Conservation (phyloP, 2,113 vertebrate species). For the Carollia perspicillata region DNA sequence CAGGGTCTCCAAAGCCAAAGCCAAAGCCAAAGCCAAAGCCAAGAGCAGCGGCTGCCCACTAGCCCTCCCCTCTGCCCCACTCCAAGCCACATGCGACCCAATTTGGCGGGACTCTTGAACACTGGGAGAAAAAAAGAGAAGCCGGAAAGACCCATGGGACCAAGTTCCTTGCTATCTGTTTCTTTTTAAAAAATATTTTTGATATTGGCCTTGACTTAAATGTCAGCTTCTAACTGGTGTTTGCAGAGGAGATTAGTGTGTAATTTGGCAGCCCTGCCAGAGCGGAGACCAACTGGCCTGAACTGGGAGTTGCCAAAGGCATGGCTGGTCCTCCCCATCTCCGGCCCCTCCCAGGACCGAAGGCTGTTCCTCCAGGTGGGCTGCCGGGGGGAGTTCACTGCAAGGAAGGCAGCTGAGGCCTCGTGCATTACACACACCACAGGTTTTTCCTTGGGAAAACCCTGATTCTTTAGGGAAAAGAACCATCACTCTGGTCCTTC, state of each 20-base stretch:
- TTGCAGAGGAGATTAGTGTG: not conserved
- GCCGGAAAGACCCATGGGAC: not conserved
- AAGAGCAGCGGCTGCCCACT: no score
- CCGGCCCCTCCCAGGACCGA: not conserved
- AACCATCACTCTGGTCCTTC: not conserved
- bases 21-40: accelerated
- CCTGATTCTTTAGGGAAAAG: not conserved
- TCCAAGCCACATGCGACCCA: not conserved
- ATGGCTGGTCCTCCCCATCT: not conserved
- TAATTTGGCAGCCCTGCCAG: not conserved
- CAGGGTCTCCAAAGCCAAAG: accelerated
- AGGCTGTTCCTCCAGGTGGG: not conserved
- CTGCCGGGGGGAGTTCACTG: not conserved
- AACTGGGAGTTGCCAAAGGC: not conserved
- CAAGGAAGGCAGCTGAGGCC: not conserved
- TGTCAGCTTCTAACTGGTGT: not conserved
- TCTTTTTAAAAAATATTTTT: not conserved
- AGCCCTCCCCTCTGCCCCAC: no score
- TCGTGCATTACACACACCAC: not conserved
- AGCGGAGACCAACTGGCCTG: not conserved
- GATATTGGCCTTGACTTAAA: constrained; percentile 22
- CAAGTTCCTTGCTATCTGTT: not conserved
- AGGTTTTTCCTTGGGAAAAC: not conserved
- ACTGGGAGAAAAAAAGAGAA: not conserved
- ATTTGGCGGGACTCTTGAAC: not conserved